Evolutionary conservation across 2,797 vertebrate species (phyloP).

Genomic region (Trachops cirrhosus): DNA sequence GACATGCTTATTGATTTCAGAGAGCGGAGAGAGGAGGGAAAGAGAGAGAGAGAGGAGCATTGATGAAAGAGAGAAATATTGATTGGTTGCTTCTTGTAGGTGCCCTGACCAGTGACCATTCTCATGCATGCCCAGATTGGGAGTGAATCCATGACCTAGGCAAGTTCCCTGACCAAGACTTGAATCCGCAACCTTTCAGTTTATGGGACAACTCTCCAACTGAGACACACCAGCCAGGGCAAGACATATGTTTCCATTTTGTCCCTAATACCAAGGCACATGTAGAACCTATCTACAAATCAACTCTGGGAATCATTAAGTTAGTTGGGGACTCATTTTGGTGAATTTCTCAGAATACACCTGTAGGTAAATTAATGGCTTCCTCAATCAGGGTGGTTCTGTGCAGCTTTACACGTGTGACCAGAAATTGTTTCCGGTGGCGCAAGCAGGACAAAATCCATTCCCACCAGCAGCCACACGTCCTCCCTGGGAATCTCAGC

Average conservation of each 20-base stretch:
- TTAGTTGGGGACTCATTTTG: background rate
- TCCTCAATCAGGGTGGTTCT: background rate
- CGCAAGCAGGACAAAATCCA: background rate
- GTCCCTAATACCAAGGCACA: background rate
- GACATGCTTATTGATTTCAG: background rate
- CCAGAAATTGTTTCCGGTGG: background rate
- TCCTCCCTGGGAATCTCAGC: background rate
- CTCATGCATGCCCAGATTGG: background rate
- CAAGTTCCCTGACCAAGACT: background rate
- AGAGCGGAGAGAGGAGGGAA: background rate
- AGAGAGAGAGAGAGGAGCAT: background rate
- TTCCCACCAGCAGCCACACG: background rate
- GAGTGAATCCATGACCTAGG: background rate
- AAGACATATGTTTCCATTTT: background rate
- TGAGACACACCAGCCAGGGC: background rate
- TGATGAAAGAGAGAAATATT: background rate
- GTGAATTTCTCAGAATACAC: background rate
- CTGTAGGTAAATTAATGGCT: background rate
- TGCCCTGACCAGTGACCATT: background rate
- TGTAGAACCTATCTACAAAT: background rate
- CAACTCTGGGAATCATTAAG: background rate
- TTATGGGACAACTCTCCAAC: background rate
- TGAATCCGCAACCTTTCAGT: background rate
- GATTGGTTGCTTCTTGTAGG: background rate
- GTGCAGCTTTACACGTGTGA: background rate